Evolutionary conservation across 2,113 vertebrate species (phyloP).

Genomic region (Rhinogobius similis): DNA sequence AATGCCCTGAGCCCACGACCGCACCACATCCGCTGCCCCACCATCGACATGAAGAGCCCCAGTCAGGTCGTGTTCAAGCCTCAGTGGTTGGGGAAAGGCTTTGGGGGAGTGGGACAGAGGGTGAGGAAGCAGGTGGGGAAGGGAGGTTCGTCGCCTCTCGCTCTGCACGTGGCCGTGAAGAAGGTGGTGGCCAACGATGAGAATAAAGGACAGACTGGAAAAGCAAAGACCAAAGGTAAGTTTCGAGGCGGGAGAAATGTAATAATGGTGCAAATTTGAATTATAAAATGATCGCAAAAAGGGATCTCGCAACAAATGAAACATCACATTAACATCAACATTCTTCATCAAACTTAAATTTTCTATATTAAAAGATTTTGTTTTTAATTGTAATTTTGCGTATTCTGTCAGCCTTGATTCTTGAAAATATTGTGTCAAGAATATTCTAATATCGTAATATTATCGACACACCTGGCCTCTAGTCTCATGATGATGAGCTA

Average conservation of each 20-base stretch:
- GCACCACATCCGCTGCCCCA: conserved; percentile 59
- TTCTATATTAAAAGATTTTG: no score
- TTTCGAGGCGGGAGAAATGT: conserved; percentile 9
- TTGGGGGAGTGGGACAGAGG: conserved; percentile 66
- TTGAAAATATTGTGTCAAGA: no score
- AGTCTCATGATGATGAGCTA: no score
- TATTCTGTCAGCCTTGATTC: no score
- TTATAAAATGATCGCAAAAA: no score
- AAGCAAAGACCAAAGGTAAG: conserved; percentile 74
- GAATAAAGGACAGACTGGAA: conserved; percentile 66
- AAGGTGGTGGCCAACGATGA: conserved; percentile 61
- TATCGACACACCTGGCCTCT: no score
- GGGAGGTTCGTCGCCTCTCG: conserved; percentile 68
- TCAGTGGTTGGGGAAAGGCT: conserved; percentile 80
- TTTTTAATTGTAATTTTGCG: no score
- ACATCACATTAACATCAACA: no score
- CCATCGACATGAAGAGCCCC: conserved; percentile 72
- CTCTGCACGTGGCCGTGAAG: conserved; percentile 51
- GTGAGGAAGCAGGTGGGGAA: conserved; percentile 64
- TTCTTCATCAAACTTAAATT: no score
- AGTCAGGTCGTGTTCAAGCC: conserved; percentile 81
- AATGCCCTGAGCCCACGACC: not conserved
- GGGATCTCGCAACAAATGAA: no score
- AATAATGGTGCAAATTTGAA: not conserved
- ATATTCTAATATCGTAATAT: no score